A percentile compares a stretch with the other conserved stretches of the same genome.
Conservation (phyloP, 2,888 invertebrate genomes). For the Bellardia bayeri region DNA sequence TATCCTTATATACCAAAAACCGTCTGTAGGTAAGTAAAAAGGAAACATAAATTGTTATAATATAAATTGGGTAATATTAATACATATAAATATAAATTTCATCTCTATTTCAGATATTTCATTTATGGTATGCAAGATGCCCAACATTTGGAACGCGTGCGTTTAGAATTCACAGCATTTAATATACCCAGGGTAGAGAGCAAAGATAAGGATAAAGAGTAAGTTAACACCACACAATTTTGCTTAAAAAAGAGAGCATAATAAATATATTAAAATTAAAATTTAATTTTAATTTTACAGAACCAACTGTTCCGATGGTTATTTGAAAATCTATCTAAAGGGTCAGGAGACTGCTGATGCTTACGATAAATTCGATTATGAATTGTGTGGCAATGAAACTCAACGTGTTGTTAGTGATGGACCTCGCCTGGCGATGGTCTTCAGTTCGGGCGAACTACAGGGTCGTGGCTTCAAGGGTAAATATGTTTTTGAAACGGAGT, state of each 20-base stretch:
- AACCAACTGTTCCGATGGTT: slow-evolving; percentile 93
- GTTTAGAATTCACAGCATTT: slow-evolving; percentile 94
- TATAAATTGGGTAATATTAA: too few species aligned
- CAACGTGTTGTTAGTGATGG: slow-evolving; percentile 94
- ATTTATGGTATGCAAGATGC: slow-evolving; percentile 99
- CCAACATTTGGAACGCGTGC: slow-evolving; percentile 97
- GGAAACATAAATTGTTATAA: too few species aligned
- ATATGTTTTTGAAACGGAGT: slow-evolving; percentile 89
- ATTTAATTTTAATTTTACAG: slow-evolving; percentile 69
- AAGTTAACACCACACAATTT: slow-evolving; percentile 84
- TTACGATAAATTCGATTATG: slow-evolving; percentile 96
- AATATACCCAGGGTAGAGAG: slow-evolving; percentile 92
- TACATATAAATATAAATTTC: too few species aligned
- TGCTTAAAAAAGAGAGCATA: not conserved
- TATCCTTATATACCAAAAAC: slow-evolving; percentile 97
- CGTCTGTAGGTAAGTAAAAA: slow-evolving; percentile 90
- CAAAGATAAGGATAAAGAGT: slow-evolving; percentile 90
- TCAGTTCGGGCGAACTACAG: slow-evolving; percentile 95
- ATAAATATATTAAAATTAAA: too few species aligned
- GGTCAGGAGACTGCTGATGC: slow-evolving; percentile 96
- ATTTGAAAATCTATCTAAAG: slow-evolving; percentile 94
- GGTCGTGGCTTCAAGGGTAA: slow-evolving; percentile 93
- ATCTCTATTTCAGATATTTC: slow-evolving; percentile 88
- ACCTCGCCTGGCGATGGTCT: slow-evolving; percentile 96
- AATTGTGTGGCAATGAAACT: slow-evolving; percentile 95